phyloP scores from a whole-genome alignment of 2,888 invertebrate species.

The Eupeodes latifasciatus region DNA sequence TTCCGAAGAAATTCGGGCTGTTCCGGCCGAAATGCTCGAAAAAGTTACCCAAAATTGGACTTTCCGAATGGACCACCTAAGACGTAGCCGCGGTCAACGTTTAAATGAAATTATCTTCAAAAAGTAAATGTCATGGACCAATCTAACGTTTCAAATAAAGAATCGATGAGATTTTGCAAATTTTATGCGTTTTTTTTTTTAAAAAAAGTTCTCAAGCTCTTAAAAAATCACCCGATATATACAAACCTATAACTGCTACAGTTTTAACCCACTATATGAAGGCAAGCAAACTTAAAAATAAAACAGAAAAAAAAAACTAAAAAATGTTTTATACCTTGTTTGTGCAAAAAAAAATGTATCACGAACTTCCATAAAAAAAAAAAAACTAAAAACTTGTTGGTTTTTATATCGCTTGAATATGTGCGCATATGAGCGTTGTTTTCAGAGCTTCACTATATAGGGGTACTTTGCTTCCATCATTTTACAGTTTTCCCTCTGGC shows the following conservation, averaged over 20 bases:
- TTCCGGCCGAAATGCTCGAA: too few species aligned
- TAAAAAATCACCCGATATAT: neutral
- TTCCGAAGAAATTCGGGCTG: too few species aligned
- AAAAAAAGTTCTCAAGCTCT: too few species aligned
- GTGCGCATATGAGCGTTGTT: neutral
- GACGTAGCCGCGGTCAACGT: too few species aligned
- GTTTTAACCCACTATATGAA: slow-evolving; percentile 15
- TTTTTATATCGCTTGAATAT: slow-evolving; percentile 59
- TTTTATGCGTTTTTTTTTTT: too few species aligned
- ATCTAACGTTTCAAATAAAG: too few species aligned
- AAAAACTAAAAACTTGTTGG: slow-evolving; percentile 46
- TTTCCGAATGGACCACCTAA: too few species aligned
- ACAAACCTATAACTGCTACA: slow-evolving; percentile 27
- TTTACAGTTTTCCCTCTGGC: slow-evolving; percentile 27
- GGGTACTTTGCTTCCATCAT: slow-evolving; percentile 23
- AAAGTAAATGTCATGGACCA: too few species aligned
- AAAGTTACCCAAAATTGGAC: too few species aligned
- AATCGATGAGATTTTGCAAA: too few species aligned
- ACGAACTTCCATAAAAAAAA: slow-evolving; percentile 31
- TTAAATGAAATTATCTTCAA: too few species aligned
- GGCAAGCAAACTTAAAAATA: neutral
- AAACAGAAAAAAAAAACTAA: slow-evolving; percentile 14
- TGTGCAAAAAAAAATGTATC: slow-evolving; percentile 46
- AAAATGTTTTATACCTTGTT: slow-evolving; percentile 44
- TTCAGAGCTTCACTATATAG: slow-evolving; percentile 34